phyloP scores from a whole-genome alignment of 2,113 vertebrate species.

The Lycaon pictus region DNA sequence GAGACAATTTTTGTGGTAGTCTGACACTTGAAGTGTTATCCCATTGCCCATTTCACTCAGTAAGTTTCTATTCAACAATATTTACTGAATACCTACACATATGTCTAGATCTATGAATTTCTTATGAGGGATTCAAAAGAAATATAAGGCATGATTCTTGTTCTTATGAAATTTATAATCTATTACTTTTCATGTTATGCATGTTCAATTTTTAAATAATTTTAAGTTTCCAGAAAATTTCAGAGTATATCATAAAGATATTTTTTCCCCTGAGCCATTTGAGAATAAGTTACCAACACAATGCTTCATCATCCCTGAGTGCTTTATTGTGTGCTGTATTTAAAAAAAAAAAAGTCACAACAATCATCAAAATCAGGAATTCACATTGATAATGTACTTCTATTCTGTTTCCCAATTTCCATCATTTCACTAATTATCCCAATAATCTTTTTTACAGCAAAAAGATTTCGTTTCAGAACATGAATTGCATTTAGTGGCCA shows the following conservation, averaged over 20 bases:
- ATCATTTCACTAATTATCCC: background rate
- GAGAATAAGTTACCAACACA: slow-evolving; percentile 1
- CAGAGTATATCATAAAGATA: background rate
- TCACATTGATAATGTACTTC: background rate
- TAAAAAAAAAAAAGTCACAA: background rate
- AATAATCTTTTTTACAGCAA: background rate
- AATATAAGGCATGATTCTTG: background rate
- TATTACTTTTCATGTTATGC: background rate
- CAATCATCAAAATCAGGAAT: background rate
- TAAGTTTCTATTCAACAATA: background rate
- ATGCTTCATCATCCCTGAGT: background rate
- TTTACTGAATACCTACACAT: background rate
- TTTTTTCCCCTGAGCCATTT: background rate
- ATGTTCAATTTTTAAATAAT: slow-evolving; percentile 9
- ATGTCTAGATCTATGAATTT: slow-evolving; percentile 19
- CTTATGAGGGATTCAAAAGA: background rate
- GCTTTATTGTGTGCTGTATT: background rate
- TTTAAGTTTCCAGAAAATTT: background rate
- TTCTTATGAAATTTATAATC: background rate
- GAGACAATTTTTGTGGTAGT: background rate
- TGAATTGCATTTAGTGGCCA: background rate
- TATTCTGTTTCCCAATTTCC: background rate
- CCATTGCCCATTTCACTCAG: background rate
- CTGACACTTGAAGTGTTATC: background rate
- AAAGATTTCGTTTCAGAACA: background rate